Conservation (phyloP, 2,113 vertebrate species). For the Plotosus lineatus region DNA sequence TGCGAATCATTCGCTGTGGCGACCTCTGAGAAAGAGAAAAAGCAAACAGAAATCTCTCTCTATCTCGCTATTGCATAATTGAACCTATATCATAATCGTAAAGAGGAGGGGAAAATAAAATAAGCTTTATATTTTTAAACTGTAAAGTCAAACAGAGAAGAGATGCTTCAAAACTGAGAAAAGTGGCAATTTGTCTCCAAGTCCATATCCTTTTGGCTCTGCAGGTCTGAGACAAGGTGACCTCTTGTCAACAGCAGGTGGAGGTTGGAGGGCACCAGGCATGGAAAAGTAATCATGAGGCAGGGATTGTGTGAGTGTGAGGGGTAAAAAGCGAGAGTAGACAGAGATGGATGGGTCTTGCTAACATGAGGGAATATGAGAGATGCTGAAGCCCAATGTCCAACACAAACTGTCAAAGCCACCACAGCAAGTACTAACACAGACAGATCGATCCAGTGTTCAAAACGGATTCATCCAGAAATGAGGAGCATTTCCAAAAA, state of each 20-base stretch:
- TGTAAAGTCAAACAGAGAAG: not conserved
- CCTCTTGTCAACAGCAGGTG: conserved; percentile 39
- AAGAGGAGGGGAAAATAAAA: not conserved
- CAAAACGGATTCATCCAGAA: conserved; percentile 25
- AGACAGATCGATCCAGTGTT: conserved; percentile 45
- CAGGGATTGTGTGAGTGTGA: not conserved
- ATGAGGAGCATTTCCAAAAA: conserved; percentile 37
- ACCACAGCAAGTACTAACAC: conserved; percentile 31
- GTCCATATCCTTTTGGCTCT: conserved; percentile 16
- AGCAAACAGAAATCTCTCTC: too few relatives aligned
- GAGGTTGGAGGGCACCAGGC: conserved; percentile 23
- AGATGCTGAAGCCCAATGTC: conserved; percentile 30
- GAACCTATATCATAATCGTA: not conserved
- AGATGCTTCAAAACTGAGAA: not conserved
- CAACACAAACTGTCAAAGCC: conserved; percentile 33
- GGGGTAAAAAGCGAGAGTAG: conserved; percentile 14
- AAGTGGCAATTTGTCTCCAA: not conserved
- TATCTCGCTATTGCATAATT: too few relatives aligned
- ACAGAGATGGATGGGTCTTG: conserved; percentile 45
- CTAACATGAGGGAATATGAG: conserved; percentile 38
- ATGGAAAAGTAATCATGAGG: conserved; percentile 42
- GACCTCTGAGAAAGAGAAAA: too few relatives aligned
- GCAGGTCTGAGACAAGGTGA: conserved; percentile 18
- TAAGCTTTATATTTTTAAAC: not conserved
- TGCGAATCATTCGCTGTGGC: too few relatives aligned